A percentile compares a stretch with the other conserved stretches of the same genome.
Evolutionary conservation across 2,113 vertebrate genomes (phyloP).

Genomic region (Anas platyrhynchos): DNA sequence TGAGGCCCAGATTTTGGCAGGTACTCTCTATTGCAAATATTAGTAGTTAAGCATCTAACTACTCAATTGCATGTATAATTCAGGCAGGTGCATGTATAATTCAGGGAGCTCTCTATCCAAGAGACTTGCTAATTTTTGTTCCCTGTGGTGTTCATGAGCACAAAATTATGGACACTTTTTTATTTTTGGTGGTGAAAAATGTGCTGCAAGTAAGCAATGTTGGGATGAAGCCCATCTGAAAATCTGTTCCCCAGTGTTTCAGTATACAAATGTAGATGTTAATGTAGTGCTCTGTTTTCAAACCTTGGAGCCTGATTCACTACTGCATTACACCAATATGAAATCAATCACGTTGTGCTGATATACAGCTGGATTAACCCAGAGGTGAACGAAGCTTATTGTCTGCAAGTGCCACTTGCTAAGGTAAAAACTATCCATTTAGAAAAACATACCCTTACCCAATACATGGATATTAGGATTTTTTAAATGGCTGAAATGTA

Average conservation of each 20-base stretch:
- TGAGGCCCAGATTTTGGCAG: slow-evolving; percentile 15
- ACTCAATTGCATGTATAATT: slow-evolving; percentile 63
- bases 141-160: neutral
- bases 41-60: slow-evolving; percentile 50
- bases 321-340: slow-evolving; percentile 36
- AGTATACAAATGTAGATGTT: slow-evolving; percentile 49
- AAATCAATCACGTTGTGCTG: slow-evolving; percentile 2
- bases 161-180: neutral
- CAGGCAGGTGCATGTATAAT: slow-evolving; percentile 57
- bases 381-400: slow-evolving; percentile 31
- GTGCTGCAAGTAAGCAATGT: neutral
- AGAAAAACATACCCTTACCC: slow-evolving; percentile 4
- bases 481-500: slow-evolving; percentile 61
- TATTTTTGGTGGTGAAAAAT: slow-evolving; percentile 12
- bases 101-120: slow-evolving; percentile 15
- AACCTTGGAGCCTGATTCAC: slow-evolving; percentile 41
- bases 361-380: slow-evolving; percentile 52
- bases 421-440: slow-evolving; percentile 62
- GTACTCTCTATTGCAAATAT: slow-evolving; percentile 16
- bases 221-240: slow-evolving; percentile 32
- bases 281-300: slow-evolving; percentile 27
- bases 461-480: slow-evolving; percentile 38
- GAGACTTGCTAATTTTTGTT: slow-evolving; percentile 53
- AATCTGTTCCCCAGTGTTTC: neutral
- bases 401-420: slow-evolving; percentile 65